A percentile compares a stretch with the other conserved stretches of the same genome.
phyloP scores from a whole-genome alignment of 1,140 invertebrate species.

The Chelonus insularis region DNA sequence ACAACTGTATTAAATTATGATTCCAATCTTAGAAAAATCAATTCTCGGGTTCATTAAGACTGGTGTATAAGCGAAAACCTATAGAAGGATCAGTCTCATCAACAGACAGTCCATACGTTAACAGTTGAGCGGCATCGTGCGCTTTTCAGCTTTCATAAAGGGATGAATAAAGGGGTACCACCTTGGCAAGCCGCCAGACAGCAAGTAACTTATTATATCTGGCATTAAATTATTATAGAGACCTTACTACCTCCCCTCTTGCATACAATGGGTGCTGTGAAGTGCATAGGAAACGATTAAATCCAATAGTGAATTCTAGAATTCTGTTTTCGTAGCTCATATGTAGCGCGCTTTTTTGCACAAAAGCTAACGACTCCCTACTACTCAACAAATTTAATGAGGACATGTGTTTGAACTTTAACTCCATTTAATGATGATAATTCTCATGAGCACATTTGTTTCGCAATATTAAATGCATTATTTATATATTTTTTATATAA shows the following conservation, averaged over 20 bases:
- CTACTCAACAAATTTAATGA: no score
- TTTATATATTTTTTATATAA: no score
- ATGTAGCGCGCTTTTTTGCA: no score
- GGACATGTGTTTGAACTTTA: no score
- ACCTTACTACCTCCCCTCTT: constrained; percentile 23
- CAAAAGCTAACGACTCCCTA: no score
- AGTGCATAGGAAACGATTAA: constrained; percentile 61
- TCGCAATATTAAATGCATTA: no score
- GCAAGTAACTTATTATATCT: constrained; percentile 61
- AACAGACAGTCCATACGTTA: constrained; percentile 54
- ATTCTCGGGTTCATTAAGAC: no score
- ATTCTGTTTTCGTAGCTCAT: constrained; percentile 6
- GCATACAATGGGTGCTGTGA: constrained; percentile 52
- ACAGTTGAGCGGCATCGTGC: constrained; percentile 38
- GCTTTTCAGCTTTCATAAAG: constrained; percentile 54
- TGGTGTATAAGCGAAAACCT: not conserved
- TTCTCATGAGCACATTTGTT: no score
- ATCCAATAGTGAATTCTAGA: constrained; percentile 49
- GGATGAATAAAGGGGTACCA: constrained; percentile 49
- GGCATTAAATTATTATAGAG: constrained; percentile 61
- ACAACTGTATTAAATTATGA: no score
- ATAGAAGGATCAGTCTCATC: constrained; percentile 37
- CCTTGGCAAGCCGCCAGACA: constrained; percentile 55
- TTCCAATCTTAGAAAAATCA: no score
- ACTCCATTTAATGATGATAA: no score